Evolutionary conservation across 2,888 invertebrate genomes (phyloP).

Genomic region (Hofmannophila pseudospretella): DNA sequence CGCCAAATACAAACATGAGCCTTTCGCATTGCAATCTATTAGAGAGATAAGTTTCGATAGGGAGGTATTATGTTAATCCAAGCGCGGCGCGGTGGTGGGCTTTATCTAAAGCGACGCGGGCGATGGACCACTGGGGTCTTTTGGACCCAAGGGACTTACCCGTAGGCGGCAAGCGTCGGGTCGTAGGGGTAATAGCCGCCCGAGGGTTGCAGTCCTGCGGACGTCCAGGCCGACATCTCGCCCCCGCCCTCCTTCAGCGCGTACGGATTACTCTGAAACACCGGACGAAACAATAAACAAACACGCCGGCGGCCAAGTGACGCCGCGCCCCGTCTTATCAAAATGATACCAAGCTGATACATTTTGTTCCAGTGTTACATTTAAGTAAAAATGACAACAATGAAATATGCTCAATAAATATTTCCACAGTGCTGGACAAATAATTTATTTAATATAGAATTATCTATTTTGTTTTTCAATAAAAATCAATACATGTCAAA

Average conservation of each 20-base stretch:
- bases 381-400: not conserved
- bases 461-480: too few species aligned
- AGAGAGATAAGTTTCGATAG: constrained; percentile 67
- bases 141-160: constrained; percentile 83
- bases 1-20: constrained; percentile 67
- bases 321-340: constrained; percentile 1
- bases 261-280: constrained; percentile 93
- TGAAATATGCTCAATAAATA: too few species aligned
- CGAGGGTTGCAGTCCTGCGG: constrained; percentile 92
- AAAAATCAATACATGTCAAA: too few species aligned
- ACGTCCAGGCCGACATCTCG: constrained; percentile 95
- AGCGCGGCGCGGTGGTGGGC: constrained; percentile 52
- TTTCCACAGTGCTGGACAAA: too few species aligned
- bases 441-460: too few species aligned
- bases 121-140: constrained; percentile 41
- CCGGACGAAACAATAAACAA: constrained; percentile 43
- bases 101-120: constrained; percentile 70
- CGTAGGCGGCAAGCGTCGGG: constrained; percentile 94
- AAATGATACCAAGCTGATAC: not conserved
- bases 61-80: constrained; percentile 70
- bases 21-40: constrained; percentile 74
- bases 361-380: constrained; percentile 3
- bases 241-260: constrained; percentile 90
- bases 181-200: constrained; percentile 96
- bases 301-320: constrained; percentile 10